A percentile compares a stretch with the other conserved stretches of the same genome.
Evolutionary conservation across 1,140 invertebrate genomes (phyloP).

Genomic region (Zaprionus davidi): DNA sequence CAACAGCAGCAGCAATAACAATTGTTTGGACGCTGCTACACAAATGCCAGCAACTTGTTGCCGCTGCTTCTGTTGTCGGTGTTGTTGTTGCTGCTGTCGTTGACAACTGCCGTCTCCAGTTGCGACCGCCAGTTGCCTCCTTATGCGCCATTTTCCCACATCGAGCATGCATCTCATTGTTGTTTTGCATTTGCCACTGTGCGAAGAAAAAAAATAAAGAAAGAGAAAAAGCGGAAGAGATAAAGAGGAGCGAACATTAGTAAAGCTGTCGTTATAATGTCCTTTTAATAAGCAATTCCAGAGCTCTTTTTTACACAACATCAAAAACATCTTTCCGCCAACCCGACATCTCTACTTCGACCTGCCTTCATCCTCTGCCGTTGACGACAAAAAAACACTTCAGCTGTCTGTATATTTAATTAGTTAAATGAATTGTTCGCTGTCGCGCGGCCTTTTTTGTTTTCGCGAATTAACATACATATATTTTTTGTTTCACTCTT

Average conservation of each 20-base stretch:
- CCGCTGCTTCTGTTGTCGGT: slow-evolving; percentile 9
- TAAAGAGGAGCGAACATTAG: slow-evolving; percentile 9
- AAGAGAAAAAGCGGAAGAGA: slow-evolving; percentile 15
- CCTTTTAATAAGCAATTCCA: slow-evolving; percentile 36
- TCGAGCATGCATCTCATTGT: slow-evolving; percentile 83
- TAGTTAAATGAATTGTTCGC: slow-evolving; percentile 39
- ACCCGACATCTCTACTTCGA: too few relatives aligned
- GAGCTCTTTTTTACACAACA: neutral
- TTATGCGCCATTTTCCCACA: slow-evolving; percentile 91
- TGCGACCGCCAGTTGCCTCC: slow-evolving; percentile 45
- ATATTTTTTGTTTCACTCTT: neutral
- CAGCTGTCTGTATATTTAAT: slow-evolving; percentile 44
- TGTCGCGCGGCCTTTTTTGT: neutral
- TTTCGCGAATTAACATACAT: neutral
- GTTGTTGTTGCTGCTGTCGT: slow-evolving; percentile 37
- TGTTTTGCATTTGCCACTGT: slow-evolving; percentile 75
- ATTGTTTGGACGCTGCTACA: slow-evolving; percentile 43
- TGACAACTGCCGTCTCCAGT: slow-evolving; percentile 51
- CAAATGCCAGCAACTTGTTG: slow-evolving; percentile 58
- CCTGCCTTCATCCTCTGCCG: neutral
- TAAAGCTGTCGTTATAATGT: slow-evolving; percentile 21
- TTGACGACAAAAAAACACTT: slow-evolving; percentile 6
- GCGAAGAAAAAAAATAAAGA: slow-evolving; percentile 26
- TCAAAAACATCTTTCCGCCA: neutral
- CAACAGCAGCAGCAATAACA: slow-evolving; percentile 52